Evolutionary conservation across 1,140 invertebrate genomes (phyloP).

Genomic region (Drosophila repleta): DNA sequence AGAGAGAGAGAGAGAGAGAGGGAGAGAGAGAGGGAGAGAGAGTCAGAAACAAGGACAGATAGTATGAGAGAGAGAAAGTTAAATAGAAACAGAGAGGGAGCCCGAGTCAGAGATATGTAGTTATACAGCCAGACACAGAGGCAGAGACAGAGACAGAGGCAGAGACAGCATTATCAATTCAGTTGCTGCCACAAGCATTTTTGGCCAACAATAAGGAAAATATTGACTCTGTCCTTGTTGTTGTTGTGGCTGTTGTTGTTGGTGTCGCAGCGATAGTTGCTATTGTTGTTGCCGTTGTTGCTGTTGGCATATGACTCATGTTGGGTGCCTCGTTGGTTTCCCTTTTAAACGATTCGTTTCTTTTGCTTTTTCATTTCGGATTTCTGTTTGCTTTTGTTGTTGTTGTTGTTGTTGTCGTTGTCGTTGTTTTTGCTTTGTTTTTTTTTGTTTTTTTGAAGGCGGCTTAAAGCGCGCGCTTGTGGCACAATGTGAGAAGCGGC

Average conservation of each 20-base stretch:
- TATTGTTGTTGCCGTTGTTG: slow-evolving; percentile 25
- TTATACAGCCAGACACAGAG: background rate
- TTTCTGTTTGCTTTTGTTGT: slow-evolving; percentile 11
- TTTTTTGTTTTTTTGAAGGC: slow-evolving; percentile 32
- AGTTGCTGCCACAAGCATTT: slow-evolving; percentile 25
- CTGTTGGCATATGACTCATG: slow-evolving; percentile 44
- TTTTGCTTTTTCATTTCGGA: background rate
- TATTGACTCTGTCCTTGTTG: slow-evolving; percentile 18
- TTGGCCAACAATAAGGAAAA: slow-evolving; percentile 16
- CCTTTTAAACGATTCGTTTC: slow-evolving; percentile 27
- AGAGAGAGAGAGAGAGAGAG: background rate
- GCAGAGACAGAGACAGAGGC: slow-evolving; percentile 1
- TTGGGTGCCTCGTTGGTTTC: slow-evolving; percentile 17
- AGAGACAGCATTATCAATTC: slow-evolving; percentile 65
- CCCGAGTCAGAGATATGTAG: too few species aligned
- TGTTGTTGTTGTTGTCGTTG: too few species aligned
- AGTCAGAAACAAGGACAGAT: background rate
- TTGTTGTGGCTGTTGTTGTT: slow-evolving; percentile 30
- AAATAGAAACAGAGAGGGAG: background rate
- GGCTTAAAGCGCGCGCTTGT: slow-evolving; percentile 45
- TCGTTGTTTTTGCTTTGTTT: background rate
- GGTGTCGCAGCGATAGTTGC: slow-evolving; percentile 23
- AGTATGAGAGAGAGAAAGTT: too few species aligned
- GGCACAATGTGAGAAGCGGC: slow-evolving; percentile 43
- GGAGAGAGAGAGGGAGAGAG: too few species aligned